Percentiles rank a stretch among this genome's conserved stretches.
phyloP scores from a whole-genome alignment of 2,888 invertebrate genomes.

The Zele albiditarsus region DNA sequence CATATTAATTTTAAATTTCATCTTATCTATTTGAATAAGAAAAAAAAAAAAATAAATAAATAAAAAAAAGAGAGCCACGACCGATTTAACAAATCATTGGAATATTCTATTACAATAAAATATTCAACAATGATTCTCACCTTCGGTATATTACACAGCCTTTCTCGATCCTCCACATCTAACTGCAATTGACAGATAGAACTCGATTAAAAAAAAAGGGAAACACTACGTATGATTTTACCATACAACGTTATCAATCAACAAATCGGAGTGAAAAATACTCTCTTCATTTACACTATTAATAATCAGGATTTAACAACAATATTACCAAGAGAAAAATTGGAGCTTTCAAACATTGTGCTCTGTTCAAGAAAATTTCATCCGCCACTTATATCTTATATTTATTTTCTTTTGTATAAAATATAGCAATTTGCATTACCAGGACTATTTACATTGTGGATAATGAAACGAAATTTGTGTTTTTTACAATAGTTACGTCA shows the following conservation, averaged over 20 bases:
- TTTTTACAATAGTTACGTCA: neutral
- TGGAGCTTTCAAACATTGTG: neutral
- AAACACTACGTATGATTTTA: slow-evolving; percentile 43
- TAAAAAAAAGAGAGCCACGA: slow-evolving; percentile 5
- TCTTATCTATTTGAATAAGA: neutral
- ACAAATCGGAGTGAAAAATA: neutral
- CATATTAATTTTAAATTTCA: neutral
- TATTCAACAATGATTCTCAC: slow-evolving; percentile 58
- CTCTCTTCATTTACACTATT: too few relatives aligned
- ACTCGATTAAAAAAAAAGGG: slow-evolving; percentile 64
- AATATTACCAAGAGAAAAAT: neutral
- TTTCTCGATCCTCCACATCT: slow-evolving; percentile 72
- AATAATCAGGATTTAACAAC: neutral
- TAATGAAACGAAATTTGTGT: neutral
- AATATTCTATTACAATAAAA: slow-evolving; percentile 14
- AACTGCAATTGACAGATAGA: slow-evolving; percentile 71
- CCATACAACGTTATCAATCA: neutral
- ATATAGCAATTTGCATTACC: neutral
- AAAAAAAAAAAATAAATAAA: neutral
- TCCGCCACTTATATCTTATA: neutral
- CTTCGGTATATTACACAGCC: slow-evolving; percentile 72
- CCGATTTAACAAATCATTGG: slow-evolving; percentile 28
- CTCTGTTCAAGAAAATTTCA: neutral
- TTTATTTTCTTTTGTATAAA: neutral
- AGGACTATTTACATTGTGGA: slow-evolving; percentile 9